phyloP scores from a whole-genome alignment of 2,797 vertebrate genomes.

The Phrynocephalus forsythii region DNA sequence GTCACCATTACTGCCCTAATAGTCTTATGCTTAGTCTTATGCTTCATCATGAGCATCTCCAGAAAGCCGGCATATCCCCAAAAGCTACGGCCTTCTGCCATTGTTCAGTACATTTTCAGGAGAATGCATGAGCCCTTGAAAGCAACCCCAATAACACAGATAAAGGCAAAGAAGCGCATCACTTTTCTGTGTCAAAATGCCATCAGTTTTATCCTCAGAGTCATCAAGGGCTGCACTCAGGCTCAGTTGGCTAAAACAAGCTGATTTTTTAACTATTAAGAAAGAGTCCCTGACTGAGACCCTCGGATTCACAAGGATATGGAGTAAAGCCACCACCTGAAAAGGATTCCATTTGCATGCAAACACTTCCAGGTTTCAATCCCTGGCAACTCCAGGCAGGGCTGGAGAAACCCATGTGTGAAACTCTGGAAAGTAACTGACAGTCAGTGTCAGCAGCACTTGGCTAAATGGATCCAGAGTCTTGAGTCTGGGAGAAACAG shows the following conservation, averaged over 20 bases:
- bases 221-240: not conserved
- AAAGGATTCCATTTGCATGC: too few species aligned
- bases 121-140: not conserved
- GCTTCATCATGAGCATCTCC: not conserved
- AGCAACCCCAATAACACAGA: not conserved
- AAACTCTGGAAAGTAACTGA: not conserved
- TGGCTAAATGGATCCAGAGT: too few species aligned
- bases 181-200: not conserved
- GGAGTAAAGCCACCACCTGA: not conserved
- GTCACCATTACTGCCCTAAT: slow-evolving; percentile 34
- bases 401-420: too few species aligned
- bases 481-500: too few species aligned
- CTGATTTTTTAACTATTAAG: not conserved
- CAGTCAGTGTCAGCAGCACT: too few species aligned
- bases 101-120: not conserved
- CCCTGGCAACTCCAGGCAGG: not conserved
- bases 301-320: not conserved
- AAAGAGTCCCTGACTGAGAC: not conserved
- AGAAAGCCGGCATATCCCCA: slow-evolving; percentile 30
- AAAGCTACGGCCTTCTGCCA: not conserved
- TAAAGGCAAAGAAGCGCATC: not conserved
- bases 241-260: slow-evolving; percentile 6
- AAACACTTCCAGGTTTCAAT: not conserved
- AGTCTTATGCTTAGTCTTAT: not conserved
- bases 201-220: not conserved